These are phyloP conservation scores for Chrysaora quinquecirrha DNA, from an alignment of 30 jellyfish, hydroid and myxozoan species.

Conservation along the genomic window DNA sequence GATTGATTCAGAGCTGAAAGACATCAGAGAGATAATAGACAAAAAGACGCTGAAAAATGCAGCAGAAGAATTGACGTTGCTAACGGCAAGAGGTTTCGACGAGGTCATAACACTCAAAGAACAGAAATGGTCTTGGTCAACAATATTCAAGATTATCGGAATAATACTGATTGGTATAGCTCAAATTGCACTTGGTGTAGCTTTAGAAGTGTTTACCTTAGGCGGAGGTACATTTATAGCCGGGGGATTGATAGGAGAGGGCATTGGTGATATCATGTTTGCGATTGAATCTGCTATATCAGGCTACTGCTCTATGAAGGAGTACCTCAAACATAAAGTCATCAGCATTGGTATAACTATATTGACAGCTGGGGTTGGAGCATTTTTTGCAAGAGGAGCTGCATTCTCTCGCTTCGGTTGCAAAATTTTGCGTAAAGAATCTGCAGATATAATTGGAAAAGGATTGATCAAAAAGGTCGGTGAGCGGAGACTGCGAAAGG, in stretches of 20 bases:
- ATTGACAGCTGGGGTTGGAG: conserved; percentile 47
- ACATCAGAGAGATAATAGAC: background rate
- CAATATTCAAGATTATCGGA: conserved; percentile 7
- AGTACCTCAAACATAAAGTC: conserved; percentile 26
- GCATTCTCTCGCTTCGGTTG: conserved; percentile 36
- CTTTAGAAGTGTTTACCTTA: conserved; percentile 16
- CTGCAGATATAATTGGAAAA: conserved; percentile 4
- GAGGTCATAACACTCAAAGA: background rate
- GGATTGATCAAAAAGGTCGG: conserved; percentile 17
- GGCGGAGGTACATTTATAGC: conserved; percentile 43
- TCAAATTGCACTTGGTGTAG: conserved; percentile 22
- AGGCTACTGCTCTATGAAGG: conserved; percentile 37
- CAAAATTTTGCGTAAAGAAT: conserved; percentile 16
- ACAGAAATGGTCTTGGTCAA: conserved; percentile 8
- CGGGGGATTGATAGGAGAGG: conserved; percentile 37
- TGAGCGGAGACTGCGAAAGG: background rate
- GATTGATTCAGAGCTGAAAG: conserved; percentile 25
- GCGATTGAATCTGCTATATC: conserved; percentile 37
- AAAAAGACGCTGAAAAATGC: conserved; percentile 2
- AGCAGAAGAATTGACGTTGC: background rate
- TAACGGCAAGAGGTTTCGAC: conserved; percentile 6
- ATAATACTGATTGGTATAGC: conserved; percentile 30
- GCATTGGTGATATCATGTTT: conserved; percentile 47
- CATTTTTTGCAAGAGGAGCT: conserved; percentile 34
- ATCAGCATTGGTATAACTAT: conserved; percentile 32